Evolutionary conservation across 37 sponge, comb jelly and placozoan species (phyloP).

Genomic region (Eunapius fragilis): DNA sequence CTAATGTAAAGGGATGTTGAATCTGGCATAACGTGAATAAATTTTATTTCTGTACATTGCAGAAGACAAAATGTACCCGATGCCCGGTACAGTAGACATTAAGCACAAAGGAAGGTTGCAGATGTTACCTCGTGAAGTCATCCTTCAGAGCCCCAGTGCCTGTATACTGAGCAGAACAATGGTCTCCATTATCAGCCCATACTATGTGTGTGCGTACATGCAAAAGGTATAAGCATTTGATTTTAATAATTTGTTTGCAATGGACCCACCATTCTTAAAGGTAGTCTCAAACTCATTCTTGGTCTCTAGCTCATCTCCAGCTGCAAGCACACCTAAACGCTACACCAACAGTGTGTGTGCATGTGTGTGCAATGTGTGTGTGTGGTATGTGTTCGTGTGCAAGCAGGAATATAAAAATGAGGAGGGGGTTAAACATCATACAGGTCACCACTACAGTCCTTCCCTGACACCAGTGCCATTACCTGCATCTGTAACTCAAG

Average conservation of each 20-base stretch:
- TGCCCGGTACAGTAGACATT: too few relatives aligned
- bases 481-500: conserved; percentile 79
- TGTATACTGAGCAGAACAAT: conserved; percentile 87
- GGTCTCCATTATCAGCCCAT: conserved; percentile 99
- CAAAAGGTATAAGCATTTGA: neutral
- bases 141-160: conserved; percentile 96
- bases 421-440: neutral
- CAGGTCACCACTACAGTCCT: neutral
- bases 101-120: too few relatives aligned
- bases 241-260: neutral
- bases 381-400: neutral
- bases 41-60: too few relatives aligned
- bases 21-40: too few relatives aligned
- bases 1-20: too few relatives aligned
- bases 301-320: conserved; percentile 59
- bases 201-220: conserved; percentile 33
- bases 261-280: conserved; percentile 82
- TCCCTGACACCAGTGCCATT: too few relatives aligned
- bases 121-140: conserved; percentile 96
- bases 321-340: conserved; percentile 49
- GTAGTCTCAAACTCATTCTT: conserved; percentile 66
- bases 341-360: neutral
- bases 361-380: neutral
- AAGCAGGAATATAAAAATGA: neutral
- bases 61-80: too few relatives aligned